phyloP scores from a whole-genome alignment of 2,113 vertebrate species.

The Sander vitreus region DNA sequence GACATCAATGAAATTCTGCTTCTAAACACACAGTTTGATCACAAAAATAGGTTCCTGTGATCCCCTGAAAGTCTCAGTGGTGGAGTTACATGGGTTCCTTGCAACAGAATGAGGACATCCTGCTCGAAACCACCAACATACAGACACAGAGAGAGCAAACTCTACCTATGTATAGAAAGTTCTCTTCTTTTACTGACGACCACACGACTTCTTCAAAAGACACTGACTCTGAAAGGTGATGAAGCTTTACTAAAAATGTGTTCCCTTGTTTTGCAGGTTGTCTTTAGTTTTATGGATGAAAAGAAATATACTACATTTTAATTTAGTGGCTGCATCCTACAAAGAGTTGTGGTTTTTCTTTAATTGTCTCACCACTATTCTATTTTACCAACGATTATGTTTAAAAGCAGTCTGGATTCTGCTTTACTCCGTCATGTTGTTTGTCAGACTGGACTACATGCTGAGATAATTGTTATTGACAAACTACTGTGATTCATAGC shows the following conservation, averaged over 20 bases:
- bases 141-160: not conserved
- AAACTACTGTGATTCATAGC: not conserved
- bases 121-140: not conserved
- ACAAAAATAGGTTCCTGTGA: not conserved
- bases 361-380: not conserved
- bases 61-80: not conserved
- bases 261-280: not conserved
- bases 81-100: not conserved
- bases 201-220: not conserved
- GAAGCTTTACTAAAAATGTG: not conserved
- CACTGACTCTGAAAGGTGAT: not conserved
- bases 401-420: no score
- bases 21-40: conserved; percentile 1
- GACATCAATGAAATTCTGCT: not conserved
- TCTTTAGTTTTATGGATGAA: not conserved
- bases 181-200: not conserved
- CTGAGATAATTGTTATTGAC: not conserved
- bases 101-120: conserved; percentile 1
- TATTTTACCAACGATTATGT: not conserved
- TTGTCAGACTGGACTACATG: not conserved
- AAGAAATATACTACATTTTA: not conserved
- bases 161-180: not conserved
- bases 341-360: not conserved
- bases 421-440: not conserved
- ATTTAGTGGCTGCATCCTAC: not conserved